Conservation (phyloP, 92 coral and sea anemone species). For the Paramuricea clavata region DNA sequence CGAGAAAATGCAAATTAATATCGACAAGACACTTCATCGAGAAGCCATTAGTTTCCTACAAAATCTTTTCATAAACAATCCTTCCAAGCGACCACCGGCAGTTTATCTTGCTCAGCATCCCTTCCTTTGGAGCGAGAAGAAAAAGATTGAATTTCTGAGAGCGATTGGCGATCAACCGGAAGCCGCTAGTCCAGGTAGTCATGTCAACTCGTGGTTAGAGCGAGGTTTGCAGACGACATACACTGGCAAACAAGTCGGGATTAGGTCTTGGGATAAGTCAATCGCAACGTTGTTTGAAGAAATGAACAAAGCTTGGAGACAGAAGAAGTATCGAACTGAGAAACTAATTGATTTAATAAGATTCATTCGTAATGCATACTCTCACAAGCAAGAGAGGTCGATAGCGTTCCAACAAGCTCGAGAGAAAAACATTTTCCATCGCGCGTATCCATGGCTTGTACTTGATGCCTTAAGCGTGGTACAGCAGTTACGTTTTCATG, state of each 20-base stretch:
- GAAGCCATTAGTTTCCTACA: slow-evolving; percentile 54
- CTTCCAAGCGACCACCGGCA: slow-evolving; percentile 40
- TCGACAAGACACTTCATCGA: slow-evolving; percentile 23
- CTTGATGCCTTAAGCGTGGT: slow-evolving; percentile 56
- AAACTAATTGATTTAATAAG: slow-evolving; percentile 60
- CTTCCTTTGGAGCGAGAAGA: slow-evolving; percentile 72
- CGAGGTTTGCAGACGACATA: slow-evolving; percentile 10
- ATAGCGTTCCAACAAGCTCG: slow-evolving; percentile 12
- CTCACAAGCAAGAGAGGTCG: slow-evolving; percentile 71
- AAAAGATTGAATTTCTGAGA: slow-evolving; percentile 69
- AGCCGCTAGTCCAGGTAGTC: slow-evolving; percentile 43
- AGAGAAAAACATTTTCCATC: slow-evolving; percentile 26
- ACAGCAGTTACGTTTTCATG: slow-evolving; percentile 16
- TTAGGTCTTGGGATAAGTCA: slow-evolving; percentile 33
- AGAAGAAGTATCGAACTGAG: slow-evolving; percentile 33
- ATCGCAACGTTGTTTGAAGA: slow-evolving; percentile 50
- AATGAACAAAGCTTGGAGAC: slow-evolving; percentile 28
- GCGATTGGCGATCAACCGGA: slow-evolving; percentile 70
- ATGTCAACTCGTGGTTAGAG: not conserved
- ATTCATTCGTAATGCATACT: slow-evolving; percentile 72
- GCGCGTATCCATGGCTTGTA: slow-evolving; percentile 61
- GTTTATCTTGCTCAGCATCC: slow-evolving; percentile 37
- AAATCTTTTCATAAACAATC: slow-evolving; percentile 23
- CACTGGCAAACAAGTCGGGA: slow-evolving; percentile 13
- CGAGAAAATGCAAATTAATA: slow-evolving; percentile 9